Evolutionary conservation across 2,797 vertebrate genomes (phyloP), one percentile per base, ranked within the genome.

Genomic region (Lemur catta): DNA sequence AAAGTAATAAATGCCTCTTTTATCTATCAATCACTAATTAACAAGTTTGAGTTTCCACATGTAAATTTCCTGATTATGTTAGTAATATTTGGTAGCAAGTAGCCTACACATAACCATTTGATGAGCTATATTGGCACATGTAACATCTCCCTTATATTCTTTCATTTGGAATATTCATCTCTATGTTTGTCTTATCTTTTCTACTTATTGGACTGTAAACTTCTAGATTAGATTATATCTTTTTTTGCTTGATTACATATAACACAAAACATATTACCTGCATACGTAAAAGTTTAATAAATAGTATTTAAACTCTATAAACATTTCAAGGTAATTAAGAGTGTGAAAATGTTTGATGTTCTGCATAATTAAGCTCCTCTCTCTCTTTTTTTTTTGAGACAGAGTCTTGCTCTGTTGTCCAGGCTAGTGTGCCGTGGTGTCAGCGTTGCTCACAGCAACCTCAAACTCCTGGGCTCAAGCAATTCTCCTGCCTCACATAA

Each of bases 251-350:
- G 12, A 38, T 81, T 52, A 52, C 67, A 17, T 67, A 61, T 41
- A 88, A 17, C 38, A 94, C 48, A 88, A 88, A 82, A 88, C 50
- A 76, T 46, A 75, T 59, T 33, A 33, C 38, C 24, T 91, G 20
- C 26, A 55, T 46, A 76, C 38, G 24, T 46, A 74, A 81, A 7
- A 81, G 59, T 63, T 79, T 79, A 72, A 63, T 61, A 82, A 75
- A 11, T 63, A 81, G 8, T 38, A 30, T 69, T 61, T 82, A 78
- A 78, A 91, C 33, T 43, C 69, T 46, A 82, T 43, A 82, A 87
- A 88, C 4, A 91, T 82, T 88, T 82, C 43, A 80, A 63, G 7
- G 26, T 96, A 91, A 82, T 76, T 91, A 96, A 93, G 52, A 55
- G 1, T 88, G 84, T 88, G 61, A 88, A 89, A 91, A 35, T 3